phyloP scores from a whole-genome alignment of 1,140 invertebrate genomes.

The Brachionus koreanus region DNA sequence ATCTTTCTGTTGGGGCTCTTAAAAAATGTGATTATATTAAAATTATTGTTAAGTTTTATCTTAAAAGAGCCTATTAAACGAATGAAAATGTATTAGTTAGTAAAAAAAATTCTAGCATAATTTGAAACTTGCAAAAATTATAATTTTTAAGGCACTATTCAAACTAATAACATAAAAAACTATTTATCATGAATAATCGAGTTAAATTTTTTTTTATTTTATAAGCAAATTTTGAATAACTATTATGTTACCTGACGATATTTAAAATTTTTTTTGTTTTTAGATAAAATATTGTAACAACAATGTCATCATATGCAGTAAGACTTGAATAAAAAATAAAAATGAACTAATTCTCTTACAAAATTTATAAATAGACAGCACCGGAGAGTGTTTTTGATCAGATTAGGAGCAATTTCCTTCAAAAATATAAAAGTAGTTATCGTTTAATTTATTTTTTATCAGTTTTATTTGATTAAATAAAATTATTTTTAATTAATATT shows the following conservation, averaged over 20 bases:
- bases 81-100: not conserved
- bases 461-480: no score
- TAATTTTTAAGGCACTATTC: not conserved
- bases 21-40: not conserved
- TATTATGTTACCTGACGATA: not conserved
- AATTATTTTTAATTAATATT: no score
- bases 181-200: not conserved
- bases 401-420: not conserved
- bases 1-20: not conserved
- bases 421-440: not conserved
- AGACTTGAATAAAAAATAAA: not conserved
- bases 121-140: not conserved
- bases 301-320: not conserved
- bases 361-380: not conserved
- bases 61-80: not conserved
- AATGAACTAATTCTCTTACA: not conserved
- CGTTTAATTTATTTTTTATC: no score
- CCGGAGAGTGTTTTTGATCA: not conserved
- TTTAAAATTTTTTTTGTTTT: not conserved
- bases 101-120: not conserved
- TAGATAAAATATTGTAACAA: not conserved
- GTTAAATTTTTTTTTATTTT: not conserved
- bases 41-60: conserved; percentile 2
- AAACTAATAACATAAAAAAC: not conserved
- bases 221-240: not conserved